These are phyloP conservation scores for Sphaerodactylus townsendi DNA, from an alignment of 2,113 vertebrate genomes.

Conservation along the genomic window DNA sequence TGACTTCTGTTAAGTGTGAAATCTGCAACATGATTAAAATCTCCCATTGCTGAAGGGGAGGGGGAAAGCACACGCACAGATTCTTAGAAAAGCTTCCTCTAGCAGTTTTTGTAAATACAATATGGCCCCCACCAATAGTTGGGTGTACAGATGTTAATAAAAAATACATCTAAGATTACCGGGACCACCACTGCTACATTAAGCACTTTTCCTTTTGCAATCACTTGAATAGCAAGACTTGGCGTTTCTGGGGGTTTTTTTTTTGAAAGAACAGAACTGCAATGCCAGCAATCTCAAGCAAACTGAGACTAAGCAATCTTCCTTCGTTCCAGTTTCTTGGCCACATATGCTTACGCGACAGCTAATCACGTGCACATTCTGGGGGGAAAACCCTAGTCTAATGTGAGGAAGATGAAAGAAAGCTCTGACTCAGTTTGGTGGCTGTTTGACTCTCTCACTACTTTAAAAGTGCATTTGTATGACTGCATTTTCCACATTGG, in stretches of 20 bases:
- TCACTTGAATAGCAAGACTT: conserved; percentile 36
- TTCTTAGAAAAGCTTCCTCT: conserved; percentile 50
- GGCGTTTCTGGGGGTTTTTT: conserved; percentile 36
- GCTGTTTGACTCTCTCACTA: background rate
- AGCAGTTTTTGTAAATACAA: conserved; percentile 64
- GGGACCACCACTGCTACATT: conserved; percentile 42
- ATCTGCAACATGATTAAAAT: conserved; percentile 68
- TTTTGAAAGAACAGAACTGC: conserved; percentile 36
- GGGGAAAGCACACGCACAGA: conserved; percentile 30
- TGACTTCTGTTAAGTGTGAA: conserved; percentile 55
- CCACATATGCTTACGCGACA: background rate
- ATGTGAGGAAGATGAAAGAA: background rate
- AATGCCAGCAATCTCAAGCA: background rate
- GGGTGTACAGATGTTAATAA: conserved; percentile 52
- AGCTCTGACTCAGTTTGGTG: background rate
- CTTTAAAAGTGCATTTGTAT: background rate
- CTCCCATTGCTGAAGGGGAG: conserved; percentile 26
- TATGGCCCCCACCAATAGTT: conserved; percentile 40
- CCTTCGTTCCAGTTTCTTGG: conserved; percentile 35
- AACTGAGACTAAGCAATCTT: conserved; percentile 23
- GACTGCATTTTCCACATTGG: background rate
- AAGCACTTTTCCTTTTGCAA: conserved; percentile 61
- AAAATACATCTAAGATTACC: conserved; percentile 48
- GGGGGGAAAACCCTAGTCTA: background rate
- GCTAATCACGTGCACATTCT: conserved; percentile 11